Conservation (phyloP, 1,140 invertebrate species). For the Harpegnathos saltator region DNA sequence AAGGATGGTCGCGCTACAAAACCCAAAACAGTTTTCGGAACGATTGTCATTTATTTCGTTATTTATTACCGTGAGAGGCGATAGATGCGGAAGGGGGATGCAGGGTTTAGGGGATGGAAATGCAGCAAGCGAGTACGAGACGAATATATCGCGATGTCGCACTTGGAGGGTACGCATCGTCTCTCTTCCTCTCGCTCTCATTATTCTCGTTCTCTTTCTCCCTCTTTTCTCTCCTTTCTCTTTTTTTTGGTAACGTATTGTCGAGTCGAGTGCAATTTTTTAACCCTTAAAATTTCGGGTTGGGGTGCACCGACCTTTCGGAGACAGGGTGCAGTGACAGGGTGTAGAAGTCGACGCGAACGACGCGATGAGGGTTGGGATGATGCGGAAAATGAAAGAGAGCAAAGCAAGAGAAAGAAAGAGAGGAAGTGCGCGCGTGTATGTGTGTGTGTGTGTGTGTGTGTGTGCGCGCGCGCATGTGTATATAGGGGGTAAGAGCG, state of each 20-base stretch:
- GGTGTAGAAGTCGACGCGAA: constrained; percentile 70
- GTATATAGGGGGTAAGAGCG: constrained; percentile 58
- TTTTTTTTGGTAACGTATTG: constrained; percentile 76
- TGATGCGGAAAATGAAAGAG: constrained; percentile 68
- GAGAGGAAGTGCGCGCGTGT: constrained; percentile 51
- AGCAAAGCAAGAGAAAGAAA: constrained; percentile 32
- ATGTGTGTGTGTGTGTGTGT: constrained; percentile 18
- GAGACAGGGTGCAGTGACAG: constrained; percentile 74
- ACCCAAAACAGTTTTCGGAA: constrained; percentile 84
- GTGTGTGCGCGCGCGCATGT: constrained; percentile 16
- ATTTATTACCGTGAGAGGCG: constrained; percentile 83
- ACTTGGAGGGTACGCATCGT: constrained; percentile 62
- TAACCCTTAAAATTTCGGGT: constrained; percentile 84
- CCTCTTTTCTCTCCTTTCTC: constrained; percentile 60
- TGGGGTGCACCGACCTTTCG: constrained; percentile 77
- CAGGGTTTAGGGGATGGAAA: constrained; percentile 36
- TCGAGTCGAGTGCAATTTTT: constrained; percentile 86
- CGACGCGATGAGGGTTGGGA: constrained; percentile 67
- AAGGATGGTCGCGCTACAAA: constrained; percentile 77
- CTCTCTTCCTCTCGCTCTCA: constrained; percentile 55
- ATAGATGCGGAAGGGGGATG: constrained; percentile 49
- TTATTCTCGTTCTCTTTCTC: constrained; percentile 21
- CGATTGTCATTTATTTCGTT: constrained; percentile 85
- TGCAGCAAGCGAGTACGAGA: constrained; percentile 35
- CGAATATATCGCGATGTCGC: constrained; percentile 50